Evolutionary conservation across 2,888 invertebrate genomes (phyloP).

Genomic region (Acronicta psi): DNA sequence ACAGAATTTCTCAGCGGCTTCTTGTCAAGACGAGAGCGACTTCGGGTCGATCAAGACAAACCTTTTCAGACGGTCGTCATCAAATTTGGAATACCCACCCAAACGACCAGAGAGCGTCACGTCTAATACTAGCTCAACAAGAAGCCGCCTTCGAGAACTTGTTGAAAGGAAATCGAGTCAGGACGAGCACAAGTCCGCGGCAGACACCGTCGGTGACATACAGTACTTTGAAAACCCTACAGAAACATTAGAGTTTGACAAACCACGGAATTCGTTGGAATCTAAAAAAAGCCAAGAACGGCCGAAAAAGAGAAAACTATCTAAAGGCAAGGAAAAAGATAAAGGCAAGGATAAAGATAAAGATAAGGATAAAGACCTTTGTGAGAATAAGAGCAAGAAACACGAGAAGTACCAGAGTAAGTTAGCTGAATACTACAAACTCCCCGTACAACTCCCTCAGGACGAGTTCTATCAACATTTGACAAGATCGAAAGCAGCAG

Average conservation of each 20-base stretch:
- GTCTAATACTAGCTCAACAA: slow-evolving; percentile 86
- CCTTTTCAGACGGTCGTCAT: slow-evolving; percentile 85
- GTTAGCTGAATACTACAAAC: slow-evolving; percentile 84
- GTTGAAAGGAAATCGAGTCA: slow-evolving; percentile 87
- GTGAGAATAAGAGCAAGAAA: slow-evolving; percentile 80
- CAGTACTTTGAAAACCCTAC: slow-evolving; percentile 87
- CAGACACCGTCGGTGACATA: slow-evolving; percentile 84
- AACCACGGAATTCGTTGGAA: slow-evolving; percentile 79
- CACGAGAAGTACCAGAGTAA: slow-evolving; percentile 86
- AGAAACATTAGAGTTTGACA: slow-evolving; percentile 85
- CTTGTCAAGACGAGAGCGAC: slow-evolving; percentile 87
- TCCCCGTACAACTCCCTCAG: slow-evolving; percentile 83
- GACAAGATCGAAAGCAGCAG: slow-evolving; percentile 83
- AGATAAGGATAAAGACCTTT: slow-evolving; percentile 74
- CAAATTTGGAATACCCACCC: slow-evolving; percentile 81
- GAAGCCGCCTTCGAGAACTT: slow-evolving; percentile 87
- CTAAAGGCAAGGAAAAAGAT: slow-evolving; percentile 79
- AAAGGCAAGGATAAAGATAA: slow-evolving; percentile 79
- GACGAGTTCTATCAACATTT: slow-evolving; percentile 87
- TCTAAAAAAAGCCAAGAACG: slow-evolving; percentile 80
- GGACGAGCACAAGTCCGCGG: slow-evolving; percentile 85
- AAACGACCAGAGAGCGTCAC: slow-evolving; percentile 86
- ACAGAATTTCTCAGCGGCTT: slow-evolving; percentile 88
- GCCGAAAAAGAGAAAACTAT: slow-evolving; percentile 83
- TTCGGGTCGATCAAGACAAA: slow-evolving; percentile 87